Base-by-base conservation (phyloP, 2,113 vertebrate genomes). In the Leptodactylus fuscus region DNA sequence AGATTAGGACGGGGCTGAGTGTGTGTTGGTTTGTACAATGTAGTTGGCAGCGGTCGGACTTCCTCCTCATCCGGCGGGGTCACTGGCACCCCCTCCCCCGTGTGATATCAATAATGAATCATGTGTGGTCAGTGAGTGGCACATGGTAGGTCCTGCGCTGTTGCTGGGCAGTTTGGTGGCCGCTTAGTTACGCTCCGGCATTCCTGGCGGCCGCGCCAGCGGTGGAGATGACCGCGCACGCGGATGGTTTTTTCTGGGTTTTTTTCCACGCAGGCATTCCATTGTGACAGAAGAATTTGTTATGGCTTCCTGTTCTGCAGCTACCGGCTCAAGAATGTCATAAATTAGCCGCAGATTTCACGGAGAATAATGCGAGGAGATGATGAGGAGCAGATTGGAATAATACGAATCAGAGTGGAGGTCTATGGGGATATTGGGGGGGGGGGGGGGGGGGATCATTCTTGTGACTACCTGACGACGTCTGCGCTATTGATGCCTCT, bases 261-360 rank as follows among this genome's bases (percentile, higher is more conserved):
- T 5, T 41, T 41, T 41, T 41, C 38, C 70, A n/a, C 70, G 18
- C 8, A 5, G 4, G 3, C 70, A 73, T 73, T 51, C 24, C 44
- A 46, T 2, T 11, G 27, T 32, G 46, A 76, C 73, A 49, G 6
- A 32, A 51, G 24, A 15, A 22, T 46, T 27, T 48, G 3, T 32
- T 77, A 11, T n/a, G 32, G 51, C 75, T 77, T 77, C 75, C 75
- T 77, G 75, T 55, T 77, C 16, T 55, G 75, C 73, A 10, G 5
- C 74, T 53, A 2, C 4, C 49, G 24, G 32, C 24, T 36, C 1
- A 53, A 34, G 75, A 53, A 77, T 77, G 75, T 36, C 48, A 55
- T 53, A 36, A 34, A 32, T 77, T 53, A 77, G 27, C 29, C 2
- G 75, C 48, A 32, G 4, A 48, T 77, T 77, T 53, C 75, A 22